Base-by-base conservation (phyloP, 2,113 vertebrate genomes). In the Sebastes schlegelii region DNA sequence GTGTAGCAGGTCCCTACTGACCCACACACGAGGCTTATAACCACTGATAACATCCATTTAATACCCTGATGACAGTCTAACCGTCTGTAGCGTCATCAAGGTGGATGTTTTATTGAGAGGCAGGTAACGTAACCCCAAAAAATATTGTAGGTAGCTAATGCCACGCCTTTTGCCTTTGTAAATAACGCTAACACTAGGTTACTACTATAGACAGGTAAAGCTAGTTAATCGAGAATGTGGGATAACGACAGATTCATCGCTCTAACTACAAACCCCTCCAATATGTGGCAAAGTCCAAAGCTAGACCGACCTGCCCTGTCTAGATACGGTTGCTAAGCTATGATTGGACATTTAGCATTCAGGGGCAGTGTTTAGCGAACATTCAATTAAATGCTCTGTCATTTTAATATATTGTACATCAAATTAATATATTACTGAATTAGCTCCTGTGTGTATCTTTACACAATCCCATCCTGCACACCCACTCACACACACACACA, bases 381-480 rank as follows among this genome's bases (percentile, higher is more conserved):
- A 6, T 57, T 64, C 43, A 83, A 79, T 67, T 42, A 77, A 74
- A 81, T 23, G 49, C 55, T 70, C 40, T 60, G 77, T 75, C 11
- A 60, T 76, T 77, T 78, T 61, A 77, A 78, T 69, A 81, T 64
- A 60, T 58, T 70, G 61, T 45, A 80, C 61, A 74, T 86, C 58
- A 57, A 82, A 75, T 74, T 55, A 77, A 79, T 74, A 64, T 19
- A 23, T 72, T 66, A 55, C 21, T 42, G 34, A 52, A 74, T 81
- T 72, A 63, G 66, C 60, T 65, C 48, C 43, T 48, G 51, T 71
- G 70, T 67, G 16, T 61, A 13, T 63, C 61, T n/a, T 60, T 23
- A 72, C 69, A 51, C 23, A 67, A 13, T 60, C 21, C 26, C 42
- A 61, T 26, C 60, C 46, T n/a, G 52, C 57, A 70, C 54, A 61